Evolutionary conservation across 1,140 invertebrate genomes (phyloP).

Genomic region (Lepidurus arcticus): DNA sequence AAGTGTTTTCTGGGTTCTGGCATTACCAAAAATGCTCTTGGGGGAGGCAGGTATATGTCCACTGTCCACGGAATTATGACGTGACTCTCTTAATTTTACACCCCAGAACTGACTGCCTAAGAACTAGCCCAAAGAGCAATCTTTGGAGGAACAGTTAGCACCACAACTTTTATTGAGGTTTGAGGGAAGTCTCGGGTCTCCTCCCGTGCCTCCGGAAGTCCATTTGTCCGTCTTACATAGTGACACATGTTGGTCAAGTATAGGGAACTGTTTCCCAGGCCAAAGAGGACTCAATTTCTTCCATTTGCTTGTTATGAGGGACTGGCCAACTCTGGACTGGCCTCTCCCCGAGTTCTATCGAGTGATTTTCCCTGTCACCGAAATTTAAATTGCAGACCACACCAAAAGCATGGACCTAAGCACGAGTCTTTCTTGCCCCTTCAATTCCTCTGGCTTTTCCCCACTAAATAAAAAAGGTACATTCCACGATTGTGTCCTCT

Average conservation of each 20-base stretch:
- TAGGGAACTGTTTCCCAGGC: neutral
- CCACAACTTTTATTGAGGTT: conserved; percentile 15
- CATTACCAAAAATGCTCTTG: neutral
- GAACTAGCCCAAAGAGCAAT: neutral
- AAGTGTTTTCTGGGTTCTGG: neutral
- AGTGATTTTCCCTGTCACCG: neutral
- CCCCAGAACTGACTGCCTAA: conserved; percentile 3
- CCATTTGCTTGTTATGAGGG: conserved; percentile 7
- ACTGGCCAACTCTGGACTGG: neutral
- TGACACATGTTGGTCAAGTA: conserved; percentile 15
- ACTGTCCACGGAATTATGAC: conserved; percentile 5
- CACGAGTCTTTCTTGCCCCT: neutral
- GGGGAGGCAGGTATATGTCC: neutral
- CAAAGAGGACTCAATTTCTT: neutral
- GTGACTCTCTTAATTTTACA: conserved; percentile 19
- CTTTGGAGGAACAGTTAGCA: neutral
- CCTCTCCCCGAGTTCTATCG: neutral
- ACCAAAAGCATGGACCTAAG: neutral
- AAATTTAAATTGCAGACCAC: conserved; percentile 14
- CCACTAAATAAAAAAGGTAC: neutral
- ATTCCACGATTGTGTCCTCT: neutral
- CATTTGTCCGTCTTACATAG: conserved; percentile 19
- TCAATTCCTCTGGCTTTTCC: neutral
- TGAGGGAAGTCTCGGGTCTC: neutral
- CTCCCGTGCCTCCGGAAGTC: conserved; percentile 3